Percentiles rank a stretch among this genome's conserved stretches.
Conservation (phyloP, 2,888 invertebrate genomes). For the Agonopterix alstromeriana region DNA sequence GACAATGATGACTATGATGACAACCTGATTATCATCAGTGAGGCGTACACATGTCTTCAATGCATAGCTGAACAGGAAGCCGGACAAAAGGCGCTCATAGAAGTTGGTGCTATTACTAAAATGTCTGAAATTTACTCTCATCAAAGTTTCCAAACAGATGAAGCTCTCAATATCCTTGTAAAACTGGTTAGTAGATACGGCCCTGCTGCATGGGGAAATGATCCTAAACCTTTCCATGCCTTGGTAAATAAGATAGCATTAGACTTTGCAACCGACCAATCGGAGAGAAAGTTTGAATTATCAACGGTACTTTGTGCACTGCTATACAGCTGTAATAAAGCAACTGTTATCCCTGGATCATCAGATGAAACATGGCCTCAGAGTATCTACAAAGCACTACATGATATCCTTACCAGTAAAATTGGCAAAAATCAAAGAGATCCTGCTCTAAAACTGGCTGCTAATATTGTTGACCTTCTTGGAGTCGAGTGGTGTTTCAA, state of each 20-base stretch:
- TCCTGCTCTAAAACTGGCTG: conserved; percentile 89
- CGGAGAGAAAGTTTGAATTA: conserved; percentile 92
- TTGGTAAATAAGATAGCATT: conserved; percentile 88
- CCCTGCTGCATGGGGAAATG: conserved; percentile 84
- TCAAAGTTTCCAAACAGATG: conserved; percentile 93
- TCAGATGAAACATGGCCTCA: conserved; percentile 88
- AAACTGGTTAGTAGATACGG: conserved; percentile 85
- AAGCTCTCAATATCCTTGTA: conserved; percentile 88
- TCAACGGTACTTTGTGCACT: conserved; percentile 87
- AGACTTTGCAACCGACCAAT: conserved; percentile 92
- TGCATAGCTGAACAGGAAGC: conserved; percentile 86
- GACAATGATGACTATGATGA: conserved; percentile 92
- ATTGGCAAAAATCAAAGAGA: conserved; percentile 92
- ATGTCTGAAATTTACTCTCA: conserved; percentile 92
- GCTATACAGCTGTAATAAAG: conserved; percentile 83
- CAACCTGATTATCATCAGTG: conserved; percentile 90
- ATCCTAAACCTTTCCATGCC: conserved; percentile 87
- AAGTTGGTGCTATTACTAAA: conserved; percentile 86
- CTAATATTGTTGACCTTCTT: conserved; percentile 86
- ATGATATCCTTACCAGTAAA: conserved; percentile 90
- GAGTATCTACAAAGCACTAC: conserved; percentile 87
- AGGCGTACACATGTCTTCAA: conserved; percentile 89
- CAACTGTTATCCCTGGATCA: conserved; percentile 78
- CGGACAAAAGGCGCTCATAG: conserved; percentile 87
- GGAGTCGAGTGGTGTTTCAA: conserved; percentile 91